phyloP scores from a whole-genome alignment of 2,113 vertebrate species.

The Hemibagrus wyckioides region DNA sequence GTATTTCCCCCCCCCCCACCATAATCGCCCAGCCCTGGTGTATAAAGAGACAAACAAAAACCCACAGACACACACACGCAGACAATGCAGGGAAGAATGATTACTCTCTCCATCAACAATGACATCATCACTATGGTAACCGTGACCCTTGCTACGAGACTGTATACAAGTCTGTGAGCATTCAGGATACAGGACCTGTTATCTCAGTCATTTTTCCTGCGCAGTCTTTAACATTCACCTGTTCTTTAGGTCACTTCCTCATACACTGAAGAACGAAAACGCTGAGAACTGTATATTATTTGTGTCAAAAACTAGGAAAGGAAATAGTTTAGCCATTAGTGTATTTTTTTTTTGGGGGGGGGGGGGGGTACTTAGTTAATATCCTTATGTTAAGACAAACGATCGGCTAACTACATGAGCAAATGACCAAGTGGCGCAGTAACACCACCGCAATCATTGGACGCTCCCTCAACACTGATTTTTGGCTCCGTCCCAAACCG shows the following conservation, averaged over 20 bases:
- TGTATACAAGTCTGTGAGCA: neutral
- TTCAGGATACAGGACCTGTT: too few relatives aligned
- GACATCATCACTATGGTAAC: neutral
- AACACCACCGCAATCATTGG: conserved; percentile 73
- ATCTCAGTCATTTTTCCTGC: too few relatives aligned
- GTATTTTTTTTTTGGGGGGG: too few relatives aligned
- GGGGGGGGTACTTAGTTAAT: too few relatives aligned
- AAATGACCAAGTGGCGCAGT: conserved; percentile 78
- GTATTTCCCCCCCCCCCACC: too few relatives aligned
- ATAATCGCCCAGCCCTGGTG: neutral
- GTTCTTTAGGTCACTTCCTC: neutral
- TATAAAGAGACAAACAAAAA: conserved; percentile 4
- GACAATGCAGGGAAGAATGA: neutral
- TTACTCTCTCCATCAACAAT: neutral
- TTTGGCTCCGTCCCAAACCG: conserved; percentile 22
- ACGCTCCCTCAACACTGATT: conserved; percentile 52
- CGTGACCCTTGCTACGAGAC: neutral
- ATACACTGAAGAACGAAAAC: neutral
- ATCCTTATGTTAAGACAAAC: conserved; percentile 40
- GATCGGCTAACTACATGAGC: conserved; percentile 56
- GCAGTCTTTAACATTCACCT: neutral
- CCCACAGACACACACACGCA: neutral
- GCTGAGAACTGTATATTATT: neutral
- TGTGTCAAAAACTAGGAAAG: neutral
- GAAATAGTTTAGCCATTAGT: neutral